Conservation (phyloP, 2,888 invertebrate species). For the Spodoptera picta region DNA sequence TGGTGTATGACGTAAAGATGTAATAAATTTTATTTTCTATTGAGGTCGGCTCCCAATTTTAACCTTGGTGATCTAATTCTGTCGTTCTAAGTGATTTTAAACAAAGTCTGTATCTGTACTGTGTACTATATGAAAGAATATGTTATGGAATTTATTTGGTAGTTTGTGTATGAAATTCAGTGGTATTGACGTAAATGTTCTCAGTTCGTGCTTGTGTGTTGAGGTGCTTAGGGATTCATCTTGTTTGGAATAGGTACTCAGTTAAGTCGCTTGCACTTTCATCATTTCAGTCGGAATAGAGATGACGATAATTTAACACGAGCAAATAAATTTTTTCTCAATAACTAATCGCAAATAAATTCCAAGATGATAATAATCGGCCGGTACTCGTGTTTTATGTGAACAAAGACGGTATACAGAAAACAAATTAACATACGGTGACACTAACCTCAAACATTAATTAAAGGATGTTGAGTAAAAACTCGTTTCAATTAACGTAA, state of each 20-base stretch:
- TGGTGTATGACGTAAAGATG: constrained; percentile 31
- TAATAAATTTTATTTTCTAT: constrained; percentile 43
- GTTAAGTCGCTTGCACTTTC: background rate
- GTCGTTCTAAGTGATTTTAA: constrained; percentile 39
- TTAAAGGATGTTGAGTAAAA: constrained; percentile 36
- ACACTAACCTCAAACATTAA: constrained; percentile 16
- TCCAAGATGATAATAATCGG: constrained; percentile 7
- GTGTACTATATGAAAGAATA: constrained; percentile 15
- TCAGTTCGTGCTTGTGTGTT: constrained; percentile 31
- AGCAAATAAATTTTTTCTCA: too few species aligned
- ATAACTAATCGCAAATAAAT: background rate
- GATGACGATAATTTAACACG: too few species aligned
- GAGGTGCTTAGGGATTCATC: constrained; percentile 11
- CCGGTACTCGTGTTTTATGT: constrained; percentile 5
- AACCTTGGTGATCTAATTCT: constrained; percentile 52
- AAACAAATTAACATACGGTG: constrained; percentile 12
- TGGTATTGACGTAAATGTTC: constrained; percentile 31
- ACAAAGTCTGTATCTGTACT: constrained; percentile 28
- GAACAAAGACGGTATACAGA: constrained; percentile 3
- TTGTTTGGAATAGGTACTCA: background rate
- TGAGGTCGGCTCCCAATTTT: constrained; percentile 31
- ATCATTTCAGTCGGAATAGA: background rate
- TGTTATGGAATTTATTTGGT: constrained; percentile 30
- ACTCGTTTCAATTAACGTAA: constrained; percentile 22
- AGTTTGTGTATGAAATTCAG: constrained; percentile 31